Percentiles rank a stretch among this genome's conserved stretches.
phyloP scores from a whole-genome alignment of 2,113 vertebrate genomes.

The Meriones unguiculatus region DNA sequence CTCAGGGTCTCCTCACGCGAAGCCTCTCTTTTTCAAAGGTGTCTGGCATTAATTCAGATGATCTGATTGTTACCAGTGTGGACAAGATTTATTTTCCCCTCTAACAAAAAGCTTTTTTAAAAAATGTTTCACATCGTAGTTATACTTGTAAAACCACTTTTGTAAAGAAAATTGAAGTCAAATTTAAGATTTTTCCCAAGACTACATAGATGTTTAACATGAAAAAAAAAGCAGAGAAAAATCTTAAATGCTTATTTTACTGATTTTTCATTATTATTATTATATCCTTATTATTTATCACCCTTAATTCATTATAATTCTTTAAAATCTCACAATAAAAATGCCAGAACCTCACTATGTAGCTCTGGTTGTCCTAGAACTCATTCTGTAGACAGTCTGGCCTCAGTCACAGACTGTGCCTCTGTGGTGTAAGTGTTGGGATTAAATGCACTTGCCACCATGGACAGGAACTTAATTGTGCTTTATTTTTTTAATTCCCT shows the following conservation, averaged over 20 bases:
- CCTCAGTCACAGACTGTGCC: background rate
- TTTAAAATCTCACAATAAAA: constrained; percentile 24
- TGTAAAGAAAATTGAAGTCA: constrained; percentile 29
- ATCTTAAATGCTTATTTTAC: background rate
- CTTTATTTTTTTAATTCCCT: background rate
- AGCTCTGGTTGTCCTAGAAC: background rate
- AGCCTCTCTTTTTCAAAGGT: background rate
- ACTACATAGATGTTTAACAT: background rate
- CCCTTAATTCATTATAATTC: background rate
- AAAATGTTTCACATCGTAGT: background rate
- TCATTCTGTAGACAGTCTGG: background rate
- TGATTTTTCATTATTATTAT: background rate
- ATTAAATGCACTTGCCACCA: background rate
- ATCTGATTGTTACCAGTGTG: constrained; percentile 13
- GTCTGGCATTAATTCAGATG: constrained; percentile 1
- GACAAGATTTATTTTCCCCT: constrained; percentile 20
- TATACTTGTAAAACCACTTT: background rate
- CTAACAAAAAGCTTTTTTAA: constrained; percentile 7
- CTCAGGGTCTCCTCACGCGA: background rate
- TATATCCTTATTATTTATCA: background rate
- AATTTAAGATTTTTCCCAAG: background rate
- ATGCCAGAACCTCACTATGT: background rate
- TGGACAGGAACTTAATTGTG: background rate
- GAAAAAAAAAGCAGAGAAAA: constrained; percentile 41
- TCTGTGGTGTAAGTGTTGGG: background rate